A percentile compares a stretch with the other conserved stretches of the same genome.
Conservation (phyloP, 2,888 invertebrate genomes). For the Cantharis flavilabris region DNA sequence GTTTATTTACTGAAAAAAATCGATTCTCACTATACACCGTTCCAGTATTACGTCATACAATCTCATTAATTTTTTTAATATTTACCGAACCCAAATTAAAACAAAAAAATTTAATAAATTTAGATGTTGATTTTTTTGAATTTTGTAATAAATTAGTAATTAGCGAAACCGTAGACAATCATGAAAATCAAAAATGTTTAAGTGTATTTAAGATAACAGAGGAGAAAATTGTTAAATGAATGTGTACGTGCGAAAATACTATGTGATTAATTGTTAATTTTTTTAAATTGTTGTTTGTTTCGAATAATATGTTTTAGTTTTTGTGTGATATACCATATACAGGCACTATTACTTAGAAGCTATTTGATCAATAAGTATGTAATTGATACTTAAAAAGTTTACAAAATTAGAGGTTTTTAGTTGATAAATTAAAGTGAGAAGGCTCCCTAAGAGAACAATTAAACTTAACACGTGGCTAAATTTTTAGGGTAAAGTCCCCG, state of each 20-base stretch:
- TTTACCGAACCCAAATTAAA: neutral
- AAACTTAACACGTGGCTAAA: constrained; percentile 19
- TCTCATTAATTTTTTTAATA: neutral
- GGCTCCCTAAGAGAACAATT: constrained; percentile 15
- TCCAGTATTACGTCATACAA: neutral
- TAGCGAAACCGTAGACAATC: neutral
- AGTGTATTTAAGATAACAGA: neutral
- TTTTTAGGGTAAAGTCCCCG: constrained; percentile 32
- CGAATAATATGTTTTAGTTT: neutral
- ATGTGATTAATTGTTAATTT: neutral
- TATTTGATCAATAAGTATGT: neutral
- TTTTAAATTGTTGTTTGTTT: neutral
- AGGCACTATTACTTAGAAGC: neutral
- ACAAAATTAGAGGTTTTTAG: constrained; percentile 5
- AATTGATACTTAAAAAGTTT: neutral
- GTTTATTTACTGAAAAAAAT: neutral
- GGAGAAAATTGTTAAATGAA: neutral
- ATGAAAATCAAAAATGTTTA: neutral
- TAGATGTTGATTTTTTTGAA: neutral
- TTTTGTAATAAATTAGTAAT: neutral
- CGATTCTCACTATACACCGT: neutral
- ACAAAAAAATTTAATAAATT: neutral
- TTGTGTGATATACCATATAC: neutral
- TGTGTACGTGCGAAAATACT: neutral
- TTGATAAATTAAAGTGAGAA: constrained; percentile 5